Conservation (phyloP, 92 coral and sea anemone species). For the Desmophyllum pertusum region DNA sequence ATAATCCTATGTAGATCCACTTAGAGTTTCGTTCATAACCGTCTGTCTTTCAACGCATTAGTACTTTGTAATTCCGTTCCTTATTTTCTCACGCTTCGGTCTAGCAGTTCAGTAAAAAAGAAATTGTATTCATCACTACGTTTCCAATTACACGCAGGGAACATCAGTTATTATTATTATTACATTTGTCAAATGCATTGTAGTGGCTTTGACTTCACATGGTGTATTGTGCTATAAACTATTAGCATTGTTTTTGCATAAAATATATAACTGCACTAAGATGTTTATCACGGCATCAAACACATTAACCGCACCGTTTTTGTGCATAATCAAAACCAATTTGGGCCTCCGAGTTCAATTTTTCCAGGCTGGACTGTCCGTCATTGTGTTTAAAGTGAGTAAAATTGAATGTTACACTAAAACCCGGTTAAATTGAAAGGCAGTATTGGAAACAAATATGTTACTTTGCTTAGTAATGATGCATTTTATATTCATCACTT, state of each 20-base stretch:
- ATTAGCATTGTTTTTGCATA: neutral
- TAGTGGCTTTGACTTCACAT: neutral
- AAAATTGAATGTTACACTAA: neutral
- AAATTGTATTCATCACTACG: neutral
- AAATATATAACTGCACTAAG: constrained; percentile 2
- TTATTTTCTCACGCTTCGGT: neutral
- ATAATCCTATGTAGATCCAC: neutral
- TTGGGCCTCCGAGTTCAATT: neutral
- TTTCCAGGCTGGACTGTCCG: too few species aligned
- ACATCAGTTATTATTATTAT: neutral
- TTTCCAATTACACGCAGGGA: neutral
- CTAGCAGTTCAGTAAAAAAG: neutral
- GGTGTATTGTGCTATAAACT: neutral
- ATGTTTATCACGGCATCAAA: neutral
- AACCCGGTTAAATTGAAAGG: too few species aligned
- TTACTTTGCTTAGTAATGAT: neutral
- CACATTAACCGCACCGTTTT: neutral
- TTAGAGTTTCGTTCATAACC: neutral
- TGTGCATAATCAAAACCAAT: neutral
- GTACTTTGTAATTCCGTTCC: neutral
- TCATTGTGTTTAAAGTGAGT: neutral
- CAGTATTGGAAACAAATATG: too few species aligned
- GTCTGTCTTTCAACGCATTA: neutral
- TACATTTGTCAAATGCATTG: neutral
- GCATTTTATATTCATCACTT: neutral